Percentiles rank a stretch among this genome's conserved stretches.
These are phyloP conservation scores for Archips xylosteana DNA, from an alignment of 2,888 invertebrate species.

Conservation along the genomic window DNA sequence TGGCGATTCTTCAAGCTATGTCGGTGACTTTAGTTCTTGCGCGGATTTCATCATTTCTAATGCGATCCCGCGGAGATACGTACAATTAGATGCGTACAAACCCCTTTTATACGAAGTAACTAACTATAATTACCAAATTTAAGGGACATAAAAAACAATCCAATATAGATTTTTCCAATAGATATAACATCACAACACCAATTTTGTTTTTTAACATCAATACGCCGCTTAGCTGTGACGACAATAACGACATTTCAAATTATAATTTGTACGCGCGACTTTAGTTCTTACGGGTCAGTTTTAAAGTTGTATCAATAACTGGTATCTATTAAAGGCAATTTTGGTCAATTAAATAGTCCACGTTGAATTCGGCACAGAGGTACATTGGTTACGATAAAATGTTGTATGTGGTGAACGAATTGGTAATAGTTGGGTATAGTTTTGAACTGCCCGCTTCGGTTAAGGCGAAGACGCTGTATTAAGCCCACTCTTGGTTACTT, in stretches of 20 bases:
- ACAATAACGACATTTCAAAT: conserved; percentile 40
- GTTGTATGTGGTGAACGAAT: conserved; percentile 71
- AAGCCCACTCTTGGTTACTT: not conserved
- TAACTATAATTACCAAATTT: not conserved
- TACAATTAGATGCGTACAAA: no score
- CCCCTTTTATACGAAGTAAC: not conserved
- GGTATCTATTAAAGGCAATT: conserved; percentile 64
- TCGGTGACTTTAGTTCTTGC: no score
- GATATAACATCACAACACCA: conserved; percentile 23
- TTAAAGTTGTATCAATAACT: conserved; percentile 54
- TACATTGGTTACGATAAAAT: conserved; percentile 50
- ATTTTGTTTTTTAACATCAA: conserved; percentile 17
- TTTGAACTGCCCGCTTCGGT: conserved; percentile 67
- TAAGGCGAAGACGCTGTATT: conserved; percentile 56
- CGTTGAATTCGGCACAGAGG: conserved; percentile 59
- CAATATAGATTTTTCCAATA: conserved; percentile 21
- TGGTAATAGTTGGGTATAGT: conserved; percentile 66
- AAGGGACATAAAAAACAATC: not conserved
- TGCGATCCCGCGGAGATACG: no score
- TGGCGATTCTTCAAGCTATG: no score
- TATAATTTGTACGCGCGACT: conserved; percentile 23
- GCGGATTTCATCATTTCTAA: no score
- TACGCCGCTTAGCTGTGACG: conserved; percentile 37
- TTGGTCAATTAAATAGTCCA: conserved; percentile 74
- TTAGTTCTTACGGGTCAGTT: conserved; percentile 1